Conservation (phyloP, 37 sponge, comb jelly and placozoan genomes). For the Trichoplax adhaerens region DNA sequence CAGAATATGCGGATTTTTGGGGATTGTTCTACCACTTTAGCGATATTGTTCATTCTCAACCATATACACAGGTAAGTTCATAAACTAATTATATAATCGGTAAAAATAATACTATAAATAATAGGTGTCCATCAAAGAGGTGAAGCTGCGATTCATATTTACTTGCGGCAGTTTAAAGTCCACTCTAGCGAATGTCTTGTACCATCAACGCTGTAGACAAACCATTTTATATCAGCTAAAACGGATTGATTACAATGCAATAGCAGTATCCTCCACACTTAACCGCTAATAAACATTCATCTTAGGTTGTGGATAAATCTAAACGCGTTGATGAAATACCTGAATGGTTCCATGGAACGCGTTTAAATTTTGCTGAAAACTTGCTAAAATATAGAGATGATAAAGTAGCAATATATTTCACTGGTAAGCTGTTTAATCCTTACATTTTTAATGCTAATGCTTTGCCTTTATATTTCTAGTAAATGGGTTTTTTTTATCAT, state of each 20-base stretch:
- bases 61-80: conserved; percentile 46
- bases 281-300: background rate
- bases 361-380: conserved; percentile 94
- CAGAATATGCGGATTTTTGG: conserved; percentile 77
- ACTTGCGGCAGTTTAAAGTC: too few species aligned
- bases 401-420: conserved; percentile 55
- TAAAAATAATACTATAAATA: background rate
- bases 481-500: too few species aligned
- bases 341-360: conserved; percentile 90
- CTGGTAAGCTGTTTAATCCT: conserved; percentile 22
- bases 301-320: conserved; percentile 74
- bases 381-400: conserved; percentile 37
- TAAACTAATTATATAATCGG: background rate
- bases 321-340: conserved; percentile 62
- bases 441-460: too few species aligned
- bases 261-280: background rate
- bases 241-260: background rate
- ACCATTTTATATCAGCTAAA: conserved; percentile 3
- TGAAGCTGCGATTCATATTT: background rate
- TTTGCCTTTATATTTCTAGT: too few species aligned
- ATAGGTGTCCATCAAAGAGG: background rate
- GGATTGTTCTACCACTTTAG: conserved; percentile 66
- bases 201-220: background rate
- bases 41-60: conserved; percentile 43
- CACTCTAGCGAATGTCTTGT: too few species aligned